Conservation (phyloP, 2,113 vertebrate species). For the Oriolus oriolus region DNA sequence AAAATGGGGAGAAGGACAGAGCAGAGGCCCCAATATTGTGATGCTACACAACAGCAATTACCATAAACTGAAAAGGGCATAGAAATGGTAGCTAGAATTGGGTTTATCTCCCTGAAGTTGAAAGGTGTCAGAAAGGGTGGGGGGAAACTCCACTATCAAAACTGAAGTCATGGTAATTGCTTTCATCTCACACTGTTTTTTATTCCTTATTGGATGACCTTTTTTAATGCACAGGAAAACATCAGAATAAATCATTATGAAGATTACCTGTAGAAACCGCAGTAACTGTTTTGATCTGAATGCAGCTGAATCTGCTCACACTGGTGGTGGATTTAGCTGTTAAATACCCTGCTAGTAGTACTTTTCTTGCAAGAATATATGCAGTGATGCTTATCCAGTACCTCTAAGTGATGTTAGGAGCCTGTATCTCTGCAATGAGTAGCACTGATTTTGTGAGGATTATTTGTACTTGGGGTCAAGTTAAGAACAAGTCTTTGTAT, state of each 20-base stretch:
- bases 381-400: neutral
- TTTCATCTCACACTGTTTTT: neutral
- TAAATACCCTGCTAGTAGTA: neutral
- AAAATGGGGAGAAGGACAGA: neutral
- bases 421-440: neutral
- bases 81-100: neutral
- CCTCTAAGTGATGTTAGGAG: neutral
- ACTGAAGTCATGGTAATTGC: neutral
- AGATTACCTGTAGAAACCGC: neutral
- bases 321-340: neutral
- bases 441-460: neutral
- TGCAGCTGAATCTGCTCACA: neutral
- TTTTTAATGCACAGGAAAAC: neutral
- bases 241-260: neutral
- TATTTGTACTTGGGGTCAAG: neutral
- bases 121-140: neutral
- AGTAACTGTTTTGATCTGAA: neutral
- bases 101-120: neutral
- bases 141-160: neutral
- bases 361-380: neutral
- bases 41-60: neutral
- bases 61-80: neutral
- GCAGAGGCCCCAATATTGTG: neutral
- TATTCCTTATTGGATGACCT: neutral
- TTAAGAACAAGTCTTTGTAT: neutral